Evolutionary conservation across 2,113 vertebrate species (phyloP), one percentile per base, ranked within the genome.

Genomic region (Vulpes ferrilata): DNA sequence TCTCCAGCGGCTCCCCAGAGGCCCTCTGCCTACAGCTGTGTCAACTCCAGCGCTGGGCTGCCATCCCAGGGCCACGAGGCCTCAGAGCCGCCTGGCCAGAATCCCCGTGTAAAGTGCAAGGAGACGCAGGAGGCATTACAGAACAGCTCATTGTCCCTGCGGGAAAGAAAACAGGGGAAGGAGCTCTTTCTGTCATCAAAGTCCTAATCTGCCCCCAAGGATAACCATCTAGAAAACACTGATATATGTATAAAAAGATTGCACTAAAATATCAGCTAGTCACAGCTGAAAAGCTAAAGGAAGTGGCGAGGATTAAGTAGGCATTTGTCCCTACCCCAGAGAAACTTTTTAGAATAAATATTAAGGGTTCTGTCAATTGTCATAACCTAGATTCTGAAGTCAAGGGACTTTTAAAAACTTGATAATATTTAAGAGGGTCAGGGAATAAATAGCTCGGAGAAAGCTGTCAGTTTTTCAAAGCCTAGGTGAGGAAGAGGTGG

Each of bases 61-160:
- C 55, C 27, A 97, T 98, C 98, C 98, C 96, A 97, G 95, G 85
- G 97, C 98, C 96, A 43, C 25, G 84, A 97, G 65, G 90, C 97
- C 96, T 97, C 97, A 76, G 97, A 97, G 90, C 96, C 22, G 80
- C 48, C 90, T 84, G 0, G 25, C 89, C 93, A 62, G 98, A 99
- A 98, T 98, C 98, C 97, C 97, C 98, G 51, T 97, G 98, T 98
- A 98, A 99, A 98, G 98, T 97, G 96, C 97, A 98, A 95, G 97
- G 97, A 96, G 97, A 94, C 92, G 38, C 93, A 23, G 73, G 94
- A 96, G 96, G 91, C 96, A 82, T 84, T 95, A 84, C 97, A 96
- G 78, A 96, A 67, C 88, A 64, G 95, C 89, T 97, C 95, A 74
- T 95, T 94, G 98, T 98, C 97, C 59, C 98, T 60, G 81, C n/a